Conservation (phyloP, 1,140 invertebrate genomes). For the Yoshiicerus persimilis region DNA sequence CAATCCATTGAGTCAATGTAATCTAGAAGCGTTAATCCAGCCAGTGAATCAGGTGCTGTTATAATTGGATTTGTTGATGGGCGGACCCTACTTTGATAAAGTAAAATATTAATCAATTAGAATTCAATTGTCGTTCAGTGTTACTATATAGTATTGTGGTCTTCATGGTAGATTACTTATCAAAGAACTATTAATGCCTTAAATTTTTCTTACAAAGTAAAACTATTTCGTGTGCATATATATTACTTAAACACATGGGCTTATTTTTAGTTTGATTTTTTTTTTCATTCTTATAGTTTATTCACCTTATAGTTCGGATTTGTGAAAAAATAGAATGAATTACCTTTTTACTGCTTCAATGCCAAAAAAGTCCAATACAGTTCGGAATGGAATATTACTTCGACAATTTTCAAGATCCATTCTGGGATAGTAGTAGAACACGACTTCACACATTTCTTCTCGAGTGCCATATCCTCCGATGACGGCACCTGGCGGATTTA, state of each 20-base stretch:
- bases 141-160: too few relatives aligned
- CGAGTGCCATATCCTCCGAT: conserved; percentile 73
- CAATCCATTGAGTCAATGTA: neutral
- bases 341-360: neutral
- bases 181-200: too few relatives aligned
- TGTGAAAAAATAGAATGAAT: too few relatives aligned
- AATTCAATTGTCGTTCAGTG: neutral
- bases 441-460: conserved; percentile 84
- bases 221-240: too few relatives aligned
- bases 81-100: neutral
- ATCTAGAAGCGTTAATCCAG: neutral
- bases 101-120: neutral
- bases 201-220: too few relatives aligned
- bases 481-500: neutral
- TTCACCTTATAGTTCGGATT: too few relatives aligned
- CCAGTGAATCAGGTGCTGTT: neutral
- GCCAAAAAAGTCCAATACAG: conserved; percentile 8
- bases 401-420: conserved; percentile 73
- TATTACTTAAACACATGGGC: too few relatives aligned
- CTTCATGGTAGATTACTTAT: too few relatives aligned
- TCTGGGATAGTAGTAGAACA: conserved; percentile 79
- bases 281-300: too few relatives aligned
- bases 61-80: neutral
- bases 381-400: conserved; percentile 53
- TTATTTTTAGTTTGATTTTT: too few relatives aligned